Conservation (phyloP, 2,888 invertebrate species). For the Timandra comae region DNA sequence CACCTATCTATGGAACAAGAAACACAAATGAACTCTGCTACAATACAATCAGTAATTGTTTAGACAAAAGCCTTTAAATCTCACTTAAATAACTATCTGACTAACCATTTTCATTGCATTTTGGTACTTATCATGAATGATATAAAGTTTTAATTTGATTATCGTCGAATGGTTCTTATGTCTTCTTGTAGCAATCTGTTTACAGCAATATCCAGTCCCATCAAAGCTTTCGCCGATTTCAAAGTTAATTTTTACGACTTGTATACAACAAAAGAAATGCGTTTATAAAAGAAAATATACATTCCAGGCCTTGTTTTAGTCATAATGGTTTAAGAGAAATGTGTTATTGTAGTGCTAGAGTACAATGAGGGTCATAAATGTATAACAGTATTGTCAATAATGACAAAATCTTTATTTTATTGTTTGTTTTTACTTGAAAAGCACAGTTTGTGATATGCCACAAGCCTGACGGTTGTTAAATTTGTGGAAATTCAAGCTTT, state of each 20-base stretch:
- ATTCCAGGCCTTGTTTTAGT: constrained; percentile 48
- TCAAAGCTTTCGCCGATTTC: constrained; percentile 68
- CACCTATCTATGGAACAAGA: constrained; percentile 66
- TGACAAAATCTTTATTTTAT: constrained; percentile 14
- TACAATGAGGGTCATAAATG: too few relatives aligned
- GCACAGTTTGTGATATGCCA: constrained; percentile 1
- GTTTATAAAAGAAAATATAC: constrained; percentile 56
- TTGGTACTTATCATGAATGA: too few relatives aligned
- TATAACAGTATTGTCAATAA: too few relatives aligned
- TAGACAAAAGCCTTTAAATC: constrained; percentile 54
- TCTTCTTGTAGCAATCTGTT: too few relatives aligned
- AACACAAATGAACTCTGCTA: constrained; percentile 69
- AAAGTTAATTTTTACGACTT: constrained; percentile 72
- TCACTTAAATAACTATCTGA: too few relatives aligned
- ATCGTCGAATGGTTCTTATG: too few relatives aligned
- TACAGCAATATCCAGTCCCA: constrained; percentile 50
- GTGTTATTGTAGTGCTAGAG: not conserved
- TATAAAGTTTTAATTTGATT: too few relatives aligned
- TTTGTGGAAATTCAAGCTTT: not conserved
- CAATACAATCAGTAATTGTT: constrained; percentile 72
- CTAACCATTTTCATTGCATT: too few relatives aligned
- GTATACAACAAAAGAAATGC: constrained; percentile 49
- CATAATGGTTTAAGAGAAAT: constrained; percentile 29
- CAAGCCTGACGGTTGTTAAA: not conserved
- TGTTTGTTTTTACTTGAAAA: too few relatives aligned